Percentiles rank a stretch among this genome's conserved stretches.
Evolutionary conservation across 2,797 vertebrate species (phyloP).

Genomic region (Lepilemur septentrionalis): DNA sequence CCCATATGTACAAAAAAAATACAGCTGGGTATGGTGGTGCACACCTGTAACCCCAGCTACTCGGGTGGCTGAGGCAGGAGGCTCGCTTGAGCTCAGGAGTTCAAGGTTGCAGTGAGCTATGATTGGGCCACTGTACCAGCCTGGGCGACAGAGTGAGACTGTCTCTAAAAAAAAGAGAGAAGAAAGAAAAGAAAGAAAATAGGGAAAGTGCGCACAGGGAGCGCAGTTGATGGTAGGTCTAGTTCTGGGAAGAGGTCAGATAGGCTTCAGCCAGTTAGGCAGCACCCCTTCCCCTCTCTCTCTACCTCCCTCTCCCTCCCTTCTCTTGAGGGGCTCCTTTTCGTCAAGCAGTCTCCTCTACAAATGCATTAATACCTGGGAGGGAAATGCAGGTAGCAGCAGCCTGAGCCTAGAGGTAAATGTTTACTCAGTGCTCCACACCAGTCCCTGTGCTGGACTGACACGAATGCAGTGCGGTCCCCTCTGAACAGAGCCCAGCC

Average conservation of each 20-base stretch:
- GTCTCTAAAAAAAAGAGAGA: not conserved
- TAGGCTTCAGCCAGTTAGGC: not conserved
- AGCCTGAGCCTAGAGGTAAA: not conserved
- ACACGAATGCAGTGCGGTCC: accelerated
- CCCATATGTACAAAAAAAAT: not conserved
- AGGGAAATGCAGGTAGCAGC: not conserved
- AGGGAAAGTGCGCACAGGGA: too few species aligned
- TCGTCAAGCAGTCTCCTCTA: not conserved
- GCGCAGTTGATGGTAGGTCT: not conserved
- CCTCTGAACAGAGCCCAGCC: not conserved
- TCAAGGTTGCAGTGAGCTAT: not conserved
- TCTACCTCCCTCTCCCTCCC: not conserved
- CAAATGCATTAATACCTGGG: not conserved
- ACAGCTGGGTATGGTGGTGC: not conserved
- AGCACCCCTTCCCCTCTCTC: not conserved
- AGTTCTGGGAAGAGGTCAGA: not conserved
- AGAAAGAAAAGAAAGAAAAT: not conserved
- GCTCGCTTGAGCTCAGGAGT: not conserved
- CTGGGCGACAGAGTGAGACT: not conserved
- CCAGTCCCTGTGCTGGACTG: not conserved
- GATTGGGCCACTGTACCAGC: not conserved
- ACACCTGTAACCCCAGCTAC: not conserved
- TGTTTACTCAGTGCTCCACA: not conserved
- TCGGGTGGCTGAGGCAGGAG: not conserved
- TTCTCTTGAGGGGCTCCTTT: too few species aligned